Conservation (phyloP, 2,113 vertebrate species). For the Rattus norvegicus region GRCr8 NC_086033.1:75580001-75580500, state of each 20-base stretch:
- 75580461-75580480: background rate
- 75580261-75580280: background rate
- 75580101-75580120: background rate
- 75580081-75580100: background rate
- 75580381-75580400: background rate
- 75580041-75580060: conserved; percentile 43
- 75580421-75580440: background rate
- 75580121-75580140: background rate
- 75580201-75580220: background rate
- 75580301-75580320: background rate
- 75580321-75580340: background rate
- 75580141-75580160: background rate
- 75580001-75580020: background rate
- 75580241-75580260: background rate
- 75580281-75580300: background rate
- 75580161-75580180: background rate
- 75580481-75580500: background rate
- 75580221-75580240: background rate
- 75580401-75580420: background rate
- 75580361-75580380: background rate
- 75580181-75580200: background rate
- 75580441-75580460: background rate
- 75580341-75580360: background rate
- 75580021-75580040: background rate
- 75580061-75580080: background rate